Evolutionary conservation across 2,888 invertebrate genomes (phyloP).

Genomic region (Trachelus tabidus): DNA sequence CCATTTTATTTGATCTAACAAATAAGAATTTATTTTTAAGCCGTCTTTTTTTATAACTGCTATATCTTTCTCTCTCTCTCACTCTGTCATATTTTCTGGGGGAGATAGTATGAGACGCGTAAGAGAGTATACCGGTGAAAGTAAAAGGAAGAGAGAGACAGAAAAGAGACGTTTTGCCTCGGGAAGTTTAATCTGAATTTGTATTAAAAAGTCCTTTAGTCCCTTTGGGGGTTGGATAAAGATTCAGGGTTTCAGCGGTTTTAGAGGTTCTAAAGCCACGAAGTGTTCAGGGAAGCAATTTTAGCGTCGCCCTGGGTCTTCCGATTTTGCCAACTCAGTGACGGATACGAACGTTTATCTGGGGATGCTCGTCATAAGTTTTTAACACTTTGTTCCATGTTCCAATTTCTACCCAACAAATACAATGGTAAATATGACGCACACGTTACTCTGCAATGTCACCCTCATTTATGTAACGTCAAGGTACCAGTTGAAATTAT

Average conservation of each 20-base stretch:
- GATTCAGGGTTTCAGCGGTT: neutral
- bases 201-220: neutral
- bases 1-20: neutral
- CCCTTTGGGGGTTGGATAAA: constrained; percentile 6
- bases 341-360: neutral
- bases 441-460: too few species aligned
- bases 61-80: neutral
- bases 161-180: neutral
- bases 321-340: neutral
- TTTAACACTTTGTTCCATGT: neutral
- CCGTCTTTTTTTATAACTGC: neutral
- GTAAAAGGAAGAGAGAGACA: neutral
- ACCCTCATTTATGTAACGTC: too few species aligned
- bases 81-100: neutral
- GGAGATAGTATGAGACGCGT: neutral
- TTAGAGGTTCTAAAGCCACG: neutral
- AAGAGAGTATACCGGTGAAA: neutral
- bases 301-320: neutral
- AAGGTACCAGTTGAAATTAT: too few species aligned
- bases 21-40: neutral
- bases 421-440: too few species aligned
- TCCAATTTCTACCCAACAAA: neutral
- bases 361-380: neutral
- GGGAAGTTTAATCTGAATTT: neutral
- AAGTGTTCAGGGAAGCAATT: constrained; percentile 1